Conservation (phyloP, 1,140 invertebrate species). For the Diploscapter pachys region DNA sequence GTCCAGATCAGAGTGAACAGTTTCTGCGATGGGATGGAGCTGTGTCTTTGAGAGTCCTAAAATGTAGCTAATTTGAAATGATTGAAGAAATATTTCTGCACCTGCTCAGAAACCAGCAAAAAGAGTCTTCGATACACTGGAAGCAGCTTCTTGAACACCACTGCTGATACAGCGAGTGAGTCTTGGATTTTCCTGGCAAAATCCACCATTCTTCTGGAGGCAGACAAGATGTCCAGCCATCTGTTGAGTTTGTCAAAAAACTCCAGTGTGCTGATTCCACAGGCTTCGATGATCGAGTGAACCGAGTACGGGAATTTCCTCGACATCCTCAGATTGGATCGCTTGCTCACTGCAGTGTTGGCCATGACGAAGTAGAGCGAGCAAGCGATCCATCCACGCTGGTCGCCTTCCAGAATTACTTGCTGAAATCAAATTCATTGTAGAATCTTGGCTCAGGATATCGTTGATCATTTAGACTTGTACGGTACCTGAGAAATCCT, state of each 20-base stretch:
- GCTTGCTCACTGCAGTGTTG: background rate
- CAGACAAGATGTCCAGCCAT: constrained; percentile 1
- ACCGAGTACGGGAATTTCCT: background rate
- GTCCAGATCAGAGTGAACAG: constrained; percentile 1
- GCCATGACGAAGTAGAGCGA: constrained; percentile 9
- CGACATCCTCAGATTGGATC: background rate
- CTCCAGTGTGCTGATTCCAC: constrained; percentile 5
- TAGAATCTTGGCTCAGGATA: no score
- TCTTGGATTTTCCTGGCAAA: background rate
- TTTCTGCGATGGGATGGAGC: background rate
- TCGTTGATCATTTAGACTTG: no score
- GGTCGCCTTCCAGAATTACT: no score
- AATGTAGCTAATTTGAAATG: no score
- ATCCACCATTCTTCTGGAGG: constrained; percentile 1
- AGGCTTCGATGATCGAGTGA: background rate
- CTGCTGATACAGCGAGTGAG: constrained; percentile 8
- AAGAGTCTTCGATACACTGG: background rate
- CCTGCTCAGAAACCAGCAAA: no score
- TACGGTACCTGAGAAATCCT: no score
- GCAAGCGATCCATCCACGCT: constrained; percentile 1
- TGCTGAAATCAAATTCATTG: no score
- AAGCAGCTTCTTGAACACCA: constrained; percentile 15
- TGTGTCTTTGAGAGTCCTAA: no score
- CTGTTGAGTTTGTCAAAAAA: constrained; percentile 12
- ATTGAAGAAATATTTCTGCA: no score